Percentiles rank a stretch among this genome's conserved stretches.
Conservation (phyloP, 2,888 invertebrate genomes). For the Elysia crispata region DNA sequence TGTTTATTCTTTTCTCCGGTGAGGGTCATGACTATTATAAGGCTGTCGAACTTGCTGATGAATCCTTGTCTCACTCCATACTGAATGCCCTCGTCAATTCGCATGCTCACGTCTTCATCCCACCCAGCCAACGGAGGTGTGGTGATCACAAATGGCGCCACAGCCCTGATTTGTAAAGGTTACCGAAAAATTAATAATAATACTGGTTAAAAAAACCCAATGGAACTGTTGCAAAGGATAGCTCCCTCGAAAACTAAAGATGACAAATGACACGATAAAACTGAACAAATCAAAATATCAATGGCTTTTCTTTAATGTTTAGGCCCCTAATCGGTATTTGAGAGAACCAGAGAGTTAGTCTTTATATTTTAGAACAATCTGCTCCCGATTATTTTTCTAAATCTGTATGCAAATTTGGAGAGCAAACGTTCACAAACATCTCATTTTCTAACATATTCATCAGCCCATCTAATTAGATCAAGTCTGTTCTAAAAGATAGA, state of each 20-base stretch:
- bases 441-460: no score
- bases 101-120: constrained; percentile 13
- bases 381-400: no score
- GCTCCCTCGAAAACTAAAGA: neutral
- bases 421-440: no score
- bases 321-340: no score
- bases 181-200: neutral
- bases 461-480: no score
- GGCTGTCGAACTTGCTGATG: constrained; percentile 14
- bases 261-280: no score
- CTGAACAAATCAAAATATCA: neutral
- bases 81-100: constrained; percentile 1
- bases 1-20: neutral
- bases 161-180: constrained; percentile 5
- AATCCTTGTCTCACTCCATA: neutral
- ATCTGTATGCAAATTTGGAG: no score
- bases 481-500: no score
- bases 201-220: no score
- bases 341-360: no score
- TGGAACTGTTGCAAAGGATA: neutral
- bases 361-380: no score
- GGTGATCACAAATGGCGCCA: neutral
- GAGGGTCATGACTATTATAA: constrained; percentile 29
- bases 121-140: neutral
- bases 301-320: no score